Evolutionary conservation across 2,888 invertebrate genomes (phyloP), one percentile per base, ranked within the genome.

Genomic region (Subacronicta megacephala): DNA sequence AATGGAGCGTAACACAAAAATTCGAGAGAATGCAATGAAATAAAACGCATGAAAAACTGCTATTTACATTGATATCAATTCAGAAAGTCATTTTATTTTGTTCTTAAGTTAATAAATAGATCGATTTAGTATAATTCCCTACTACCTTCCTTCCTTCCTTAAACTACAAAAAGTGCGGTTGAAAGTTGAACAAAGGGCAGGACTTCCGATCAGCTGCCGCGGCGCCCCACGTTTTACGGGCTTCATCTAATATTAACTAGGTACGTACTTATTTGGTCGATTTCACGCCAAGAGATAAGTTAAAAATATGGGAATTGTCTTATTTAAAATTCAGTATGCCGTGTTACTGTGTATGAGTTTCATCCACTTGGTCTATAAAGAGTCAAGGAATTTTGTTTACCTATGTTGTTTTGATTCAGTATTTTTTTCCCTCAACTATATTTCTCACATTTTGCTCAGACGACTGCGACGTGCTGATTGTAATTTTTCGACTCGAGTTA

Each of bases 121-220:
- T 80, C 72, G 77, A 79, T 77, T 77, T 69, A 67, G 62, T 75
- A 64, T 70, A 62, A 77, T 60, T 69, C 62, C 65, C 58, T 59
- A 80, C 84, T 90, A 92, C 88, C 92, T 90, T 92, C 88, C 92
- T 92, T 89, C 87, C 88, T 89, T 90, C 86, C 87, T 83, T 61
- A 62, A 77, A 75, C 75, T 75, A 82, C 78, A 83, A 84, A 88
- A 87, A 87, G 80, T 87, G 84, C 80, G 88, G 90, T 89, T 83
- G 80, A 82, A 83, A 82, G 82, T 80, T 67, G 87, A 90, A 93
- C 92, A 94, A 93, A 93, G 90, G 92, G 86, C 91, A 88, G 87
- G 85, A 94, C 93, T 94, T 94, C 94, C 93, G 92, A 94, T 94
- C 94, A 94, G 94, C 94, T 94, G 94, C 88, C 89, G 74, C 77